Evolutionary conservation across 2,113 vertebrate genomes (phyloP).

Genomic region (Stercorarius parasiticus): DNA sequence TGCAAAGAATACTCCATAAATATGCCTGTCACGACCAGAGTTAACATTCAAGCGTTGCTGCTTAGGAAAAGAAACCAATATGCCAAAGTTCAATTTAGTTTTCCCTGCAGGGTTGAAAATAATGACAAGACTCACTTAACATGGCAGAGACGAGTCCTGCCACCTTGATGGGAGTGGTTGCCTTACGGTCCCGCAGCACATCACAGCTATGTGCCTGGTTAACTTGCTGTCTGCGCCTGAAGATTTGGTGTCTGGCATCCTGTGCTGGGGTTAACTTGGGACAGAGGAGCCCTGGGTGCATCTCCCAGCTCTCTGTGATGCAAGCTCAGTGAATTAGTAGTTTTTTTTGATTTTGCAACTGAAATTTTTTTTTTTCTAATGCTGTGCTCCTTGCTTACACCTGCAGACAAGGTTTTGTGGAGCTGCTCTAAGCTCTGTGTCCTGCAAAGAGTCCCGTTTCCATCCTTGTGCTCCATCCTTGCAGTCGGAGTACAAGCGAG

Average conservation of each 20-base stretch:
- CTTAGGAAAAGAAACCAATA: slow-evolving; percentile 19
- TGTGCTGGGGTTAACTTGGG: background rate
- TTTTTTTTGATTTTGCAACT: background rate
- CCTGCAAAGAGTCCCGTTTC: background rate
- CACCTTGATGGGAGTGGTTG: background rate
- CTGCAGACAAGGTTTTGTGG: background rate
- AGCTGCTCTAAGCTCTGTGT: background rate
- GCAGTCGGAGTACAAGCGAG: background rate
- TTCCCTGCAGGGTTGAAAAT: slow-evolving; percentile 8
- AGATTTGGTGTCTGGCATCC: background rate
- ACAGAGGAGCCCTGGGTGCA: background rate
- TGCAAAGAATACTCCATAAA: slow-evolving; percentile 27
- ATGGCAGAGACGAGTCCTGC: background rate
- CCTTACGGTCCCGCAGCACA: background rate
- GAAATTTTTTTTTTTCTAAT: background rate
- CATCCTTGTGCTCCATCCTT: background rate
- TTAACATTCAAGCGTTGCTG: background rate
- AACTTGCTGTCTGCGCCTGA: background rate
- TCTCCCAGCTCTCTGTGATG: background rate
- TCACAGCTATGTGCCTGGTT: background rate
- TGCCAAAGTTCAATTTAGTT: background rate
- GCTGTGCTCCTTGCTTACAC: background rate
- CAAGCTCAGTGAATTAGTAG: background rate
- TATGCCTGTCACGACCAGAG: background rate
- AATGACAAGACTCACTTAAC: background rate